Percentiles rank a stretch among this genome's conserved stretches.
Conservation (phyloP, 2,888 invertebrate genomes). For the Ligdia adustata region DNA sequence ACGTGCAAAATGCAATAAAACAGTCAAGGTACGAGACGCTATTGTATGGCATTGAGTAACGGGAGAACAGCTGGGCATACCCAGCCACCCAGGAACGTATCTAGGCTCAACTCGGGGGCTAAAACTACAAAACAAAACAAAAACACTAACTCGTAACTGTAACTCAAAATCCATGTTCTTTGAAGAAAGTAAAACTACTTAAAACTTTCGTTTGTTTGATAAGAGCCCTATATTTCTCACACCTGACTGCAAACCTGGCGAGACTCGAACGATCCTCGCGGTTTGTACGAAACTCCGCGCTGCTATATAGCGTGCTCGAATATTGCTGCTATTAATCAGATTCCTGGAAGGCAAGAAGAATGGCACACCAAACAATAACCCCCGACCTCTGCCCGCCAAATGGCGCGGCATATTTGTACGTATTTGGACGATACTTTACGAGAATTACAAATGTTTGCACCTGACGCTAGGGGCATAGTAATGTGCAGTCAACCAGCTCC, state of each 20-base stretch:
- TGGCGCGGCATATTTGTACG: constrained; percentile 40
- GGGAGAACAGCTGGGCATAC: constrained; percentile 41
- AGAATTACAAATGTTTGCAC: constrained; percentile 42
- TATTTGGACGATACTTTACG: constrained; percentile 41
- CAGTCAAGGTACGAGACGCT: constrained; percentile 23
- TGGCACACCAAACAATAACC: constrained; percentile 65
- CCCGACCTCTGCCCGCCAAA: constrained; percentile 35
- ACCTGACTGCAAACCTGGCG: constrained; percentile 31
- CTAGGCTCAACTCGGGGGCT: background rate
- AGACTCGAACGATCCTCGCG: constrained; percentile 57
- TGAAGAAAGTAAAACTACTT: background rate
- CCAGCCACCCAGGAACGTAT: constrained; percentile 1
- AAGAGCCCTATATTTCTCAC: background rate
- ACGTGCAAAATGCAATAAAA: constrained; percentile 21
- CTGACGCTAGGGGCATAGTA: constrained; percentile 33
- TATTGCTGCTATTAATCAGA: constrained; percentile 78
- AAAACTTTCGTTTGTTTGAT: background rate
- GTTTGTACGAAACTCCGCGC: constrained; percentile 49
- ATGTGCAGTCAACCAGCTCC: constrained; percentile 25
- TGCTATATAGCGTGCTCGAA: constrained; percentile 52
- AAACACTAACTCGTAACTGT: too few species aligned
- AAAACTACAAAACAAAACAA: too few species aligned
- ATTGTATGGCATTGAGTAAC: constrained; percentile 40
- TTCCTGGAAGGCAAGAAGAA: constrained; percentile 62
- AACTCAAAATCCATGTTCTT: background rate